phyloP scores from a whole-genome alignment of 2,797 vertebrate genomes.

The Periophthalmus magnuspinnatus region DNA sequence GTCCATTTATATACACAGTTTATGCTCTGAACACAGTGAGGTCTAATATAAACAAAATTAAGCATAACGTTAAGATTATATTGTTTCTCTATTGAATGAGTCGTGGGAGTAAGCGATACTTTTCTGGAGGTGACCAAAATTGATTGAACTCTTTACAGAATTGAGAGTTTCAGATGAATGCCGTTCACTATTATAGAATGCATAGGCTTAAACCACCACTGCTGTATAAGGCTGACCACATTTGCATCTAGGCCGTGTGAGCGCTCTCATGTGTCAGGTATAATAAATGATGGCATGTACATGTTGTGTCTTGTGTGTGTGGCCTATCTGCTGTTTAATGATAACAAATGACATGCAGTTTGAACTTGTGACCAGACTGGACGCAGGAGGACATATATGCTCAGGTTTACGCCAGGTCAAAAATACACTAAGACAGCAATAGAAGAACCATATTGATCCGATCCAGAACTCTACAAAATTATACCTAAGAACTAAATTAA shows the following conservation, averaged over 20 bases:
- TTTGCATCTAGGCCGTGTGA: conserved; percentile 25
- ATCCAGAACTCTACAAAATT: neutral
- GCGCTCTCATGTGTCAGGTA: conserved; percentile 28
- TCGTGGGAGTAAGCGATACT: no score
- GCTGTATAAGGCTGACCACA: neutral
- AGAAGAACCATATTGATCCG: neutral
- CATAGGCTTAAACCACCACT: neutral
- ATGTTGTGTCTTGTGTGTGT: conserved; percentile 20
- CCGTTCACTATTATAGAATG: neutral
- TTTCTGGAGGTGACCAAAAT: no score
- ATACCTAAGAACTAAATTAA: no score
- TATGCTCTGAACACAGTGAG: no score
- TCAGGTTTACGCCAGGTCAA: conserved; percentile 18
- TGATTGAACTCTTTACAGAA: no score
- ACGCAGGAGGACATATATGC: conserved; percentile 24
- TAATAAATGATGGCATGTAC: conserved; percentile 37
- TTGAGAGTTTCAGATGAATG: no score
- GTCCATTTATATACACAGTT: no score
- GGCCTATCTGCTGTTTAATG: conserved; percentile 24
- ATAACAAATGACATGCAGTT: conserved; percentile 50
- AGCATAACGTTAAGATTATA: no score
- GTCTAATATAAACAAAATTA: no score
- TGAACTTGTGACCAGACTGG: conserved; percentile 34
- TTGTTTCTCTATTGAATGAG: no score
- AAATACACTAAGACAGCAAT: neutral